These are phyloP conservation scores for Urophycis tenuis DNA, from an alignment of 2,797 vertebrate species.

Conservation along the genomic window DNA sequence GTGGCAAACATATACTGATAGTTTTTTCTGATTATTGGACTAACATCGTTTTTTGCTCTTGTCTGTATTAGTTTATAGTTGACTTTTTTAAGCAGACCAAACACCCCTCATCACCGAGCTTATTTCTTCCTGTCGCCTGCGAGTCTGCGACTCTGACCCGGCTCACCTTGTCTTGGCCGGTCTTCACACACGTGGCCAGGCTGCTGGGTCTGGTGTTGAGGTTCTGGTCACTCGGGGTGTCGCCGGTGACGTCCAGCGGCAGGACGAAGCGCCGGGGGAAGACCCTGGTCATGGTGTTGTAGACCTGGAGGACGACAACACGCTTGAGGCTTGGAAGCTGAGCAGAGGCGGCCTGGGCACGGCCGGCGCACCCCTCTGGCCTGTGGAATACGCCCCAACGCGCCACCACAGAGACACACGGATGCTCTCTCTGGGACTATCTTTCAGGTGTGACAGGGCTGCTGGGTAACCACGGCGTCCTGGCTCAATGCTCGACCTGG, in stretches of 20 bases:
- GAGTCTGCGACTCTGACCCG: background rate
- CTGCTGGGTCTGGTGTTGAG: conserved; percentile 73
- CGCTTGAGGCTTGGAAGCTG: background rate
- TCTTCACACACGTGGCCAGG: conserved; percentile 74
- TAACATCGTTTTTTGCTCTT: background rate
- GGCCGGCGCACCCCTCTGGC: no score
- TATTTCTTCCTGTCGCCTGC: background rate
- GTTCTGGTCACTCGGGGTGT: conserved; percentile 69
- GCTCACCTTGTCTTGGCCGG: conserved; percentile 71
- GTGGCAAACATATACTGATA: background rate
- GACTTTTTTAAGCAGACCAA: background rate
- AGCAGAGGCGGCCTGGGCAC: background rate
- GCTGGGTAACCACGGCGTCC: background rate
- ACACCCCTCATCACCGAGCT: background rate
- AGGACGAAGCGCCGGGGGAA: conserved; percentile 86
- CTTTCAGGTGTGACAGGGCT: no score
- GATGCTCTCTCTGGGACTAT: no score
- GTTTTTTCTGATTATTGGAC: background rate
- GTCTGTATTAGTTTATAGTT: background rate
- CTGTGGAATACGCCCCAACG: no score
- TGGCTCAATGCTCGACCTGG: background rate
- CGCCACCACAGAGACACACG: no score
- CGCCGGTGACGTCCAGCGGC: conserved; percentile 69
- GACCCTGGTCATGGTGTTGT: conserved; percentile 58
- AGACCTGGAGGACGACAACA: conserved; percentile 61